Percentiles rank a stretch among this genome's conserved stretches.
Evolutionary conservation across 2,888 invertebrate species (phyloP).

Genomic region (Drosophila seclusa): DNA sequence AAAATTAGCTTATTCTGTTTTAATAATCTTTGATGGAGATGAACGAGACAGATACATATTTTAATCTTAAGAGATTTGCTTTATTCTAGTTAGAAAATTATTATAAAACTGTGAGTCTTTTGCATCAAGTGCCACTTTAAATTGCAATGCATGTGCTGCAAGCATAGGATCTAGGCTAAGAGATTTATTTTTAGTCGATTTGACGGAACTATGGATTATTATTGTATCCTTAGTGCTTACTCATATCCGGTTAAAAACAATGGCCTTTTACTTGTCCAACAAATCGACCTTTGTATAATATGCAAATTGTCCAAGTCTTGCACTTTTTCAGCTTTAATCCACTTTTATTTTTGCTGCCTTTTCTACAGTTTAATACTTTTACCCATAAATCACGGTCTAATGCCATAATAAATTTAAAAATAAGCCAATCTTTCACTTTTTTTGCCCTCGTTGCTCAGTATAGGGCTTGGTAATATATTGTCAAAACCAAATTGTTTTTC

Average conservation of each 20-base stretch:
- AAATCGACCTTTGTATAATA: background rate
- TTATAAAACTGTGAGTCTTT: background rate
- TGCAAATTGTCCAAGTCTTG: background rate
- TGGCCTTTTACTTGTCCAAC: background rate
- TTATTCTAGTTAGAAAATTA: background rate
- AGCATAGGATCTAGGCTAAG: background rate
- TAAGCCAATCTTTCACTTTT: conserved; percentile 45
- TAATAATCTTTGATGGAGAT: background rate
- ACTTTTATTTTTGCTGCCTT: background rate
- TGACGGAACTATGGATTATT: background rate
- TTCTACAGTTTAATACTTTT: conserved; percentile 33
- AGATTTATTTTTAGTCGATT: background rate
- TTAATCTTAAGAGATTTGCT: background rate
- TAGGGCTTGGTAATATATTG: conserved; percentile 6
- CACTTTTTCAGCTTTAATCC: background rate
- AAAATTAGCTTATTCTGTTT: accelerated
- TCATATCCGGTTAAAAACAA: background rate
- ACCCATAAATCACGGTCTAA: conserved; percentile 35
- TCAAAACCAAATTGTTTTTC: conserved; percentile 4
- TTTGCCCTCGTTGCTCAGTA: conserved; percentile 8
- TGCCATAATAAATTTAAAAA: conserved; percentile 9
- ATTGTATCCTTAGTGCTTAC: background rate
- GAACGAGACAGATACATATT: background rate
- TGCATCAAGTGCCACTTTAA: background rate
- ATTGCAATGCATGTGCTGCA: background rate